Evolutionary conservation across 2,888 invertebrate species (phyloP).

Genomic region (Ormyrus pomaceus): DNA sequence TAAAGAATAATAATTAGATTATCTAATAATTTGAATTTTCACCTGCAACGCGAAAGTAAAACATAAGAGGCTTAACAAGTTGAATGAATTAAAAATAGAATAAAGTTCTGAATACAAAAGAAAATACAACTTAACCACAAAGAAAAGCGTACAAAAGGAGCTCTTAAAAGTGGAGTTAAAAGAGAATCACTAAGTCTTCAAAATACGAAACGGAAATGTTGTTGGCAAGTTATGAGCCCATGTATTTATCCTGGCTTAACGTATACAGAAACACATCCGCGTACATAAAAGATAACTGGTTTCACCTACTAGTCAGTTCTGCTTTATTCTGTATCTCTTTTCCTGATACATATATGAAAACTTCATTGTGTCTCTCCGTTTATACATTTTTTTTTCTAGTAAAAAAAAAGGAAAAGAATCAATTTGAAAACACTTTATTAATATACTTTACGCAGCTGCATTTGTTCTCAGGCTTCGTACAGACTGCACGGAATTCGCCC

Average conservation of each 20-base stretch:
- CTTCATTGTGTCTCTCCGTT: background rate
- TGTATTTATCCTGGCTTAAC: slow-evolving; percentile 69
- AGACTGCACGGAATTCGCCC: background rate
- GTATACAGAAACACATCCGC: slow-evolving; percentile 57
- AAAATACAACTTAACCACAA: slow-evolving; percentile 13
- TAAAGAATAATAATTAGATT: too few species aligned
- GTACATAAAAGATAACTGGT: background rate
- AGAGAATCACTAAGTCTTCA: slow-evolving; percentile 18
- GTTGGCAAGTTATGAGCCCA: slow-evolving; percentile 59
- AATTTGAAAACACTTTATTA: too few species aligned
- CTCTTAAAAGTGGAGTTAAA: background rate
- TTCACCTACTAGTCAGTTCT: background rate
- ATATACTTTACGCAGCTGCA: too few species aligned
- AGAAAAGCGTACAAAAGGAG: slow-evolving; percentile 1
- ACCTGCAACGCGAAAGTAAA: too few species aligned
- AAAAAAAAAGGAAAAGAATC: too few species aligned
- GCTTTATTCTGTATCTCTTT: slow-evolving; percentile 13
- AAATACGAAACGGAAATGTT: slow-evolving; percentile 55
- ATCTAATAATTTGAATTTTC: too few species aligned
- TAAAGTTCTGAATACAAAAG: slow-evolving; percentile 9
- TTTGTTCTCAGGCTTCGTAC: too few species aligned
- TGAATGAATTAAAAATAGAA: slow-evolving; percentile 3
- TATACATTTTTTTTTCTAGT: background rate
- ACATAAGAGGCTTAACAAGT: too few species aligned
- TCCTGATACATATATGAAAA: slow-evolving; percentile 5